A percentile compares a stretch with the other conserved stretches of the same genome.
phyloP scores from a whole-genome alignment of 2,113 vertebrate genomes.

The Rhinolophus sinicus region DNA sequence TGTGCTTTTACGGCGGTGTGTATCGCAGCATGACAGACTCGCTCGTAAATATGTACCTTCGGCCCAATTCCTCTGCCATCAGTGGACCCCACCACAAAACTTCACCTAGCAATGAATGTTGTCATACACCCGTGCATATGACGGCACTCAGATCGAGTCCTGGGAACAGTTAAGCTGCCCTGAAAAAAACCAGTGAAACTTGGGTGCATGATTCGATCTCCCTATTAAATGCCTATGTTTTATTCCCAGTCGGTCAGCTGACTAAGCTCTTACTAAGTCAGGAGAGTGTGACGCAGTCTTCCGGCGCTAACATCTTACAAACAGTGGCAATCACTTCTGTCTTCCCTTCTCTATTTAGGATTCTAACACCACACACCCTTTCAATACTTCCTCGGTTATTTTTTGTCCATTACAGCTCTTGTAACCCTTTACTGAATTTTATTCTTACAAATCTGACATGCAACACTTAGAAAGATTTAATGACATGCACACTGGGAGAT shows the following conservation, averaged over 20 bases:
- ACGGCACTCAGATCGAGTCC: neutral
- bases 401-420: neutral
- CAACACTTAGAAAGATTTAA: neutral
- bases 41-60: neutral
- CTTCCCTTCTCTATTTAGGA: neutral
- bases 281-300: neutral
- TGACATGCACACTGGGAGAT: neutral
- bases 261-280: neutral
- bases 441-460: neutral
- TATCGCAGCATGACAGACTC: neutral
- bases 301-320: neutral
- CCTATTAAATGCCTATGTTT: neutral
- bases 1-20: neutral
- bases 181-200: neutral
- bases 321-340: neutral
- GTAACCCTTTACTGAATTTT: neutral
- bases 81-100: neutral
- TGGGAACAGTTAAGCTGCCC: neutral
- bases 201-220: neutral
- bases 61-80: neutral
- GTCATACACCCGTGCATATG: no score
- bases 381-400: neutral
- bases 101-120: neutral
- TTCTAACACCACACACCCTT: neutral
- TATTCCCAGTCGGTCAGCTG: neutral